These are phyloP conservation scores for Electrona antarctica DNA, from an alignment of 2,113 vertebrate genomes.

Conservation along the genomic window DNA sequence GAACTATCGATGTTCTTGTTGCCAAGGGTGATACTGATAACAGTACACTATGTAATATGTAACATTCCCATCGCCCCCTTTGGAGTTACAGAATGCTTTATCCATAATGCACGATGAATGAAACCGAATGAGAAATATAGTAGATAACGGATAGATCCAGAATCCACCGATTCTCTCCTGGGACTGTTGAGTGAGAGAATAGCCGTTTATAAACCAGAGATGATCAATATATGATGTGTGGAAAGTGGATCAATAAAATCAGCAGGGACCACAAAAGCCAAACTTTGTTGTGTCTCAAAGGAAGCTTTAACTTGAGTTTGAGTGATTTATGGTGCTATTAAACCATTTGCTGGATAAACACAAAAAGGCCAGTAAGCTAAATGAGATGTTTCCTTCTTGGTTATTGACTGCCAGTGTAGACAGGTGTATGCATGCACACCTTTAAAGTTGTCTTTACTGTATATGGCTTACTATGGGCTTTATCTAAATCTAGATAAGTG, in stretches of 20 bases:
- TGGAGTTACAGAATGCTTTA: constrained; percentile 14
- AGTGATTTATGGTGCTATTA: constrained; percentile 15
- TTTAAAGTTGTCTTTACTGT: background rate
- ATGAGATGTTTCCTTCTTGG: constrained; percentile 3
- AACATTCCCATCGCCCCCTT: constrained; percentile 8
- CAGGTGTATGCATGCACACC: background rate
- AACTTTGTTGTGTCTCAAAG: constrained; percentile 22
- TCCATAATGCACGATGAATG: constrained; percentile 2
- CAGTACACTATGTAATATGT: constrained; percentile 25
- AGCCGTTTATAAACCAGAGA: constrained; percentile 35
- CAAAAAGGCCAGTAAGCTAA: constrained; percentile 2
- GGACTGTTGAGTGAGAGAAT: constrained; percentile 22
- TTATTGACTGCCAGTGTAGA: constrained; percentile 11
- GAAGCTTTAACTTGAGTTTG: constrained; percentile 37
- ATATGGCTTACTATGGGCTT: too few species aligned
- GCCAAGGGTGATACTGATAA: constrained; percentile 51
- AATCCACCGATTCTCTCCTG: constrained; percentile 8
- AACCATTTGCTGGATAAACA: background rate
- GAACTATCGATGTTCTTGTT: background rate
- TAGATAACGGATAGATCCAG: background rate
- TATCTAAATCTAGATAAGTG: too few species aligned
- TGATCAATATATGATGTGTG: constrained; percentile 46
- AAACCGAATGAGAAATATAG: background rate
- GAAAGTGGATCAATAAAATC: constrained; percentile 56
- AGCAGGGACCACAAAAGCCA: constrained; percentile 35